Percentiles rank a stretch among this genome's conserved stretches.
These are phyloP conservation scores for Lepidurus couesii DNA, from an alignment of 1,140 invertebrate species.

Conservation along the genomic window DNA sequence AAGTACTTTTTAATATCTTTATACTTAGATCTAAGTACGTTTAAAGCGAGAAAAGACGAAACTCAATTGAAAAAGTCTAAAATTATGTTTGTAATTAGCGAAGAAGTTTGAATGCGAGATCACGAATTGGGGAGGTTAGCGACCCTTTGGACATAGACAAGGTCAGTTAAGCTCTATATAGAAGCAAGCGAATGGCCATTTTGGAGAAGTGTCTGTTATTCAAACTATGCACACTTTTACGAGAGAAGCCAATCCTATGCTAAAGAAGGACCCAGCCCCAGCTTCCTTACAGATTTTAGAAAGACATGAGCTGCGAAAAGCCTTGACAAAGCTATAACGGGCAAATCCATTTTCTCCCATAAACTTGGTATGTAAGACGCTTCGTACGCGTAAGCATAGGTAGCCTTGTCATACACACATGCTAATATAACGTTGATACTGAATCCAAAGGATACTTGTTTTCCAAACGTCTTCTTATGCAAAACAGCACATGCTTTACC, in stretches of 20 bases:
- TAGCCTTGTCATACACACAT: not conserved
- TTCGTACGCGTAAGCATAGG: not conserved
- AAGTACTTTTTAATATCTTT: too few species aligned
- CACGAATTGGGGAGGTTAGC: not conserved
- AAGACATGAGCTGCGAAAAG: not conserved
- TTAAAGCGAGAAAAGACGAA: too few species aligned
- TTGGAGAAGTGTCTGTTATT: too few species aligned
- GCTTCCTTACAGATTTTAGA: not conserved
- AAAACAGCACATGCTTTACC: not conserved
- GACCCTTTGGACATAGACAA: not conserved
- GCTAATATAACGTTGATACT: not conserved
- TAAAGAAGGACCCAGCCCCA: not conserved
- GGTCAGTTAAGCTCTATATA: not conserved
- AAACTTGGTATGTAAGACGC: not conserved
- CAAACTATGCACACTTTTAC: too few species aligned
- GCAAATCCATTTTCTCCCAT: not conserved
- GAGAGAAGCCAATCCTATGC: not conserved
- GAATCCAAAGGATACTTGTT: not conserved
- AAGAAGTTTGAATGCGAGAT: too few species aligned
- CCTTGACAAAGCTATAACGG: conserved; percentile 13
- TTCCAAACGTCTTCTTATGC: not conserved
- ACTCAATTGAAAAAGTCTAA: too few species aligned
- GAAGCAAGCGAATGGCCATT: not conserved
- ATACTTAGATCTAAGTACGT: too few species aligned
- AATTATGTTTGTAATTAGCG: too few species aligned